These are phyloP conservation scores for Setipinna tenuifilis DNA, from an alignment of 2,797 vertebrate genomes.

Conservation along the genomic window DNA sequence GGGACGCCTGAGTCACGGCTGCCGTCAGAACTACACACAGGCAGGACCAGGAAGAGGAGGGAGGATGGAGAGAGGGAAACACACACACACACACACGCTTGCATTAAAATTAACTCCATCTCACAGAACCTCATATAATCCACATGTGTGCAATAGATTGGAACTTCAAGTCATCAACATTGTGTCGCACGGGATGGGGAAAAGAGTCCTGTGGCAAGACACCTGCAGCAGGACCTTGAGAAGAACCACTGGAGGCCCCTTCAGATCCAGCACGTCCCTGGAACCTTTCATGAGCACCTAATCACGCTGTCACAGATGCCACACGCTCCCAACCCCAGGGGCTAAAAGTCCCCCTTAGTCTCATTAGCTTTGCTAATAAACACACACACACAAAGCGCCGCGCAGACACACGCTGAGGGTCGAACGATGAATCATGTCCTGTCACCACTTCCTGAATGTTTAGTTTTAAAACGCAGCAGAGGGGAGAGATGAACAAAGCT, in stretches of 20 bases:
- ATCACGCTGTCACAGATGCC: neutral
- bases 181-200: neutral
- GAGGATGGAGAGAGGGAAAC: neutral
- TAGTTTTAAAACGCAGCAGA: neutral
- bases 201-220: neutral
- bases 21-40: constrained; percentile 89
- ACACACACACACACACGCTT: neutral
- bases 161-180: neutral
- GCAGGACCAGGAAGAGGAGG: neutral
- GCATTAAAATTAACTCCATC: neutral
- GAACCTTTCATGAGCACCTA: neutral
- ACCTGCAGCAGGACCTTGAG: neutral
- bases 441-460: neutral
- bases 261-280: neutral
- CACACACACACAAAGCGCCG: neutral
- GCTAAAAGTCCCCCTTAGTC: neutral
- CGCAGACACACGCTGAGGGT: neutral
- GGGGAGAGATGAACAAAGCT: neutral
- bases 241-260: neutral
- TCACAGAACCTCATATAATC: neutral
- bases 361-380: neutral
- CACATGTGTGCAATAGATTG: neutral
- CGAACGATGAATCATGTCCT: neutral
- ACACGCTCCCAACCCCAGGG: neutral
- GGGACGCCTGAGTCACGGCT: constrained; percentile 98